These are phyloP conservation scores for Zaprionus kolodkinae DNA, from an alignment of 1,140 invertebrate species.

Conservation along the genomic window DNA sequence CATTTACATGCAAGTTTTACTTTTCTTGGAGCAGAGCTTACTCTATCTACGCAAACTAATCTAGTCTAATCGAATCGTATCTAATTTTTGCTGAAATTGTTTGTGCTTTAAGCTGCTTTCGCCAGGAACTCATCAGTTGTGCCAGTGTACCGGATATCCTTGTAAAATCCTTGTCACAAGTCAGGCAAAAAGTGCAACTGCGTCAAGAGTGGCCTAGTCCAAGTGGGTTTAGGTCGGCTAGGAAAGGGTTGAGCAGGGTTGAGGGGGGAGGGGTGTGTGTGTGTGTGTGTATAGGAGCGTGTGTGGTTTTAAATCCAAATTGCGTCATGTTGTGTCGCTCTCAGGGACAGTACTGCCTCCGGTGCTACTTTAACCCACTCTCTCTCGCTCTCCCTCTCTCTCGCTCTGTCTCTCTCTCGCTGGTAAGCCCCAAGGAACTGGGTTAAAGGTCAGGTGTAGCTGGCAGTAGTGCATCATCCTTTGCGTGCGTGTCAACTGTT, in stretches of 20 bases:
- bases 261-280: background rate
- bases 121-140: background rate
- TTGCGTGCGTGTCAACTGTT: slow-evolving; percentile 49
- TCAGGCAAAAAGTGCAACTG: slow-evolving; percentile 47
- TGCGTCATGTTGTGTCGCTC: slow-evolving; percentile 72
- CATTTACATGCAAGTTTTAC: background rate
- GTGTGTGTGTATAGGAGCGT: background rate
- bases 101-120: slow-evolving; percentile 19
- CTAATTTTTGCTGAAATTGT: slow-evolving; percentile 22
- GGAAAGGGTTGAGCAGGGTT: too few relatives aligned
- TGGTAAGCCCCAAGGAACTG: slow-evolving; percentile 28
- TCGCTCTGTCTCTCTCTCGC: background rate
- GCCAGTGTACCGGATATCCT: slow-evolving; percentile 9
- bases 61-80: background rate
- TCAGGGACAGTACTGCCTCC: slow-evolving; percentile 47
- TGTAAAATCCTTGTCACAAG: slow-evolving; percentile 53
- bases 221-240: background rate
- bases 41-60: background rate
- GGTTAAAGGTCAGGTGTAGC: slow-evolving; percentile 63
- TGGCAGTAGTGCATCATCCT: slow-evolving; percentile 22
- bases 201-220: slow-evolving; percentile 22
- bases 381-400: too few relatives aligned
- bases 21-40: background rate
- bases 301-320: slow-evolving; percentile 42
- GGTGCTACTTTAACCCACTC: too few relatives aligned